Base-by-base conservation (phyloP, 1,140 invertebrate species). In the Zaprionus davidi region DNA sequence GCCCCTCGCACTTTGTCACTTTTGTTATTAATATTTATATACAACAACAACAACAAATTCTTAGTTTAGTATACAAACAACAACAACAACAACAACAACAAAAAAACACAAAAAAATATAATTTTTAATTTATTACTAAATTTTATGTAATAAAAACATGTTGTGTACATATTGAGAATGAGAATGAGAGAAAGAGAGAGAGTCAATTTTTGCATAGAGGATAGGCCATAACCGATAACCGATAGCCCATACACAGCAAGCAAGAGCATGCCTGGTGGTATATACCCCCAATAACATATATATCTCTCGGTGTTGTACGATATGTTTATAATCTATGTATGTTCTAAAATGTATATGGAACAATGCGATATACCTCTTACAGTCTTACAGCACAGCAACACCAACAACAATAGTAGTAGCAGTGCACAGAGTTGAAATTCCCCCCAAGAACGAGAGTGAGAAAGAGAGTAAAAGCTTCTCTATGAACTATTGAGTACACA, bases 21-120 rank as follows among this genome's bases (percentile, higher is more conserved):
- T 75, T 76, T 76, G 67, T 71, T 71, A 26, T 26, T 64, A 71
- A 57, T 71, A 71, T 76, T 71, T 71, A 71, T 71, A 76, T 58
- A 64, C 38, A 58, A 13, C n/a, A 66, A 28, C 28, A 55, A 38
- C 26, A 66, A 67, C 15, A 74, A 70, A 49, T 57, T 46, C 55
- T 44, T 46, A 69, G 49, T 56, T 69, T 49, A 74, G 57, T 56
- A 59, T 31, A 31, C 24, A 36, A 73, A 66, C 67, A 70, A 55
- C 34, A 55, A 59, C 41, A 41, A 41, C n/a, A 34, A 46, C 7
- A 56, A 63, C 15, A 55, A 59, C 28, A 22, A 2, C 41, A 56
- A 49, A 57, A 58, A n/a, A 17, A n/a, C 22, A 24, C 24, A 41
- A 55, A 55, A 70, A 20, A 69, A 57, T n/a, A 57, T n/a, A 71